Percentiles rank a stretch among this genome's conserved stretches.
Conservation (phyloP, 2,113 vertebrate genomes). For the Tupaia chinensis region DNA sequence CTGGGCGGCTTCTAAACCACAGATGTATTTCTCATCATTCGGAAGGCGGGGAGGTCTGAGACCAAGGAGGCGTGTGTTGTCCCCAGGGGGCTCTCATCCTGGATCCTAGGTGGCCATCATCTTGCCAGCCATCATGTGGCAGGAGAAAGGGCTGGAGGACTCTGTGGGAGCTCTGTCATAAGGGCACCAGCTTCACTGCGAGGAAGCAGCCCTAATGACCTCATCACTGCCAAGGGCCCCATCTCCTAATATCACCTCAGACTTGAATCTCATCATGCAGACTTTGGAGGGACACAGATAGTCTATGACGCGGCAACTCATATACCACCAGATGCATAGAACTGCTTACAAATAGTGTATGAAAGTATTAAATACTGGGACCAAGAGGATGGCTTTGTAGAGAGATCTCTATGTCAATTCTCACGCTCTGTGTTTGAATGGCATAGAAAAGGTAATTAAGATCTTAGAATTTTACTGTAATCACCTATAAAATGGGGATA, state of each 20-base stretch:
- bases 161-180: not conserved
- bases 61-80: not conserved
- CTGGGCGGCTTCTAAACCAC: not conserved
- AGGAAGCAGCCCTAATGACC: not conserved
- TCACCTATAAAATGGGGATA: not conserved
- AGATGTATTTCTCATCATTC: not conserved
- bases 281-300: not conserved
- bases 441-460: not conserved
- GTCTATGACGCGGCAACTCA: not conserved
- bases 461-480: not conserved
- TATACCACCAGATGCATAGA: not conserved
- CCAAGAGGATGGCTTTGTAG: not conserved
- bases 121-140: not conserved
- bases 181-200: not conserved
- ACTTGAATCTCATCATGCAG: too few relatives aligned
- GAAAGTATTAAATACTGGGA: not conserved
- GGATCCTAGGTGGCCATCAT: too few relatives aligned
- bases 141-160: not conserved
- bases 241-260: not conserved
- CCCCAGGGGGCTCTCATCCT: too few relatives aligned
- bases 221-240: not conserved
- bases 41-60: too few relatives aligned
- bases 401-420: not conserved
- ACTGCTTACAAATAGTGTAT: not conserved
- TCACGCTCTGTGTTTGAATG: not conserved